These are phyloP conservation scores for Plodia interpunctella DNA, from an alignment of 1,140 invertebrate species.

Conservation along the genomic window DNA sequence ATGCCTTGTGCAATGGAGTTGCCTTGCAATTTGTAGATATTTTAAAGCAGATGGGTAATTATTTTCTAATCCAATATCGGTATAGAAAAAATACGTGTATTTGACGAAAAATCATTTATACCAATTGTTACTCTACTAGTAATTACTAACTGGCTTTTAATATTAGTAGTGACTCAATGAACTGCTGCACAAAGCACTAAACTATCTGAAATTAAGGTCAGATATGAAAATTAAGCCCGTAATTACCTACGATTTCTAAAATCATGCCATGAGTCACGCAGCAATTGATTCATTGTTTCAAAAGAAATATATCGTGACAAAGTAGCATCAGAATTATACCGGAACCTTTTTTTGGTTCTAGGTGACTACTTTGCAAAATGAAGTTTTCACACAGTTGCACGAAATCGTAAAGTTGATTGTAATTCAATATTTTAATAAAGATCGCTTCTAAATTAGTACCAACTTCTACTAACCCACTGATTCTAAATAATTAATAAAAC, in stretches of 20 bases:
- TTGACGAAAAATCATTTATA: too few relatives aligned
- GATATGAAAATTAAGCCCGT: not conserved
- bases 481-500: too few relatives aligned
- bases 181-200: not conserved
- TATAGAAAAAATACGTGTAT: too few relatives aligned
- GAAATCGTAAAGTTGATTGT: too few relatives aligned
- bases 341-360: not conserved
- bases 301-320: conserved; percentile 1
- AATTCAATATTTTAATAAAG: too few relatives aligned
- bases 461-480: too few relatives aligned
- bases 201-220: not conserved
- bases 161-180: not conserved
- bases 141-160: too few relatives aligned
- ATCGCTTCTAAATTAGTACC: too few relatives aligned
- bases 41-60: too few relatives aligned
- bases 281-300: conserved; percentile 4
- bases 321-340: not conserved
- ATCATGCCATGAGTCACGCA: not conserved
- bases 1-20: not conserved
- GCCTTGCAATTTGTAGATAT: too few relatives aligned
- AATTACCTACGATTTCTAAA: not conserved
- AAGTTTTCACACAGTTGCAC: not conserved
- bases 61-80: too few relatives aligned
- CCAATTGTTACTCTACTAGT: too few relatives aligned
- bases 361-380: not conserved